These are phyloP conservation scores for Harpagifer antarcticus DNA, from an alignment of 2,797 vertebrate genomes.

Conservation along the genomic window DNA sequence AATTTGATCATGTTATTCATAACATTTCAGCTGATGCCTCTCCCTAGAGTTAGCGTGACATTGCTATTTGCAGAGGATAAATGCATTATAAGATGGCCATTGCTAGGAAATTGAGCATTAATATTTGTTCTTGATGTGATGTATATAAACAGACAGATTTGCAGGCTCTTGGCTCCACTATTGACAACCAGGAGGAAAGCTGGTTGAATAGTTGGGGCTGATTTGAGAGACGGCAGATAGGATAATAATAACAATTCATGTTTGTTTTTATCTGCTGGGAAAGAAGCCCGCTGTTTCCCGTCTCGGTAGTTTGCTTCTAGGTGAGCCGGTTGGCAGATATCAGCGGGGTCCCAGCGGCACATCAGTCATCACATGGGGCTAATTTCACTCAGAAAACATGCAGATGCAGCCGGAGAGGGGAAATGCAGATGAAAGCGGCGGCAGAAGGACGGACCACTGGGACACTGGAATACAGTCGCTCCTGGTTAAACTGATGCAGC, in stretches of 20 bases:
- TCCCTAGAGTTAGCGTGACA: slow-evolving; percentile 81
- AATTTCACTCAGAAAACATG: slow-evolving; percentile 74
- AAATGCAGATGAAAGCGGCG: slow-evolving; percentile 74
- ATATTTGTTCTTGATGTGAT: slow-evolving; percentile 84
- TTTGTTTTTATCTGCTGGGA: slow-evolving; percentile 76
- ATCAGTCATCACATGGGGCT: slow-evolving; percentile 70
- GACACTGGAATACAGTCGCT: slow-evolving; percentile 57
- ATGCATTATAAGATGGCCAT: slow-evolving; percentile 81
- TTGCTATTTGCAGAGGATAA: slow-evolving; percentile 86
- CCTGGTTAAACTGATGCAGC: slow-evolving; percentile 69
- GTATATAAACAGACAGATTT: slow-evolving; percentile 82
- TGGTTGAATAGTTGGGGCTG: slow-evolving; percentile 53
- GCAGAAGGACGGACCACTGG: slow-evolving; percentile 65
- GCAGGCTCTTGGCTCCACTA: slow-evolving; percentile 68
- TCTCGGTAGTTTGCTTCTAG: slow-evolving; percentile 58
- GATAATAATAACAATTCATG: slow-evolving; percentile 74
- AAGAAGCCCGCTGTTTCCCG: slow-evolving; percentile 67
- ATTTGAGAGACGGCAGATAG: slow-evolving; percentile 59
- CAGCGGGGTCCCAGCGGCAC: slow-evolving; percentile 67
- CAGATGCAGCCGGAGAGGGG: slow-evolving; percentile 66
- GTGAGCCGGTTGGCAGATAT: slow-evolving; percentile 68
- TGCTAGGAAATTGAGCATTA: slow-evolving; percentile 84
- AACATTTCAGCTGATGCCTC: slow-evolving; percentile 80
- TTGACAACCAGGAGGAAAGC: slow-evolving; percentile 62
- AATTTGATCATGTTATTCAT: slow-evolving; percentile 86